phyloP scores from a whole-genome alignment of 2,888 invertebrate species.

The Andrena chrysosceles region DNA sequence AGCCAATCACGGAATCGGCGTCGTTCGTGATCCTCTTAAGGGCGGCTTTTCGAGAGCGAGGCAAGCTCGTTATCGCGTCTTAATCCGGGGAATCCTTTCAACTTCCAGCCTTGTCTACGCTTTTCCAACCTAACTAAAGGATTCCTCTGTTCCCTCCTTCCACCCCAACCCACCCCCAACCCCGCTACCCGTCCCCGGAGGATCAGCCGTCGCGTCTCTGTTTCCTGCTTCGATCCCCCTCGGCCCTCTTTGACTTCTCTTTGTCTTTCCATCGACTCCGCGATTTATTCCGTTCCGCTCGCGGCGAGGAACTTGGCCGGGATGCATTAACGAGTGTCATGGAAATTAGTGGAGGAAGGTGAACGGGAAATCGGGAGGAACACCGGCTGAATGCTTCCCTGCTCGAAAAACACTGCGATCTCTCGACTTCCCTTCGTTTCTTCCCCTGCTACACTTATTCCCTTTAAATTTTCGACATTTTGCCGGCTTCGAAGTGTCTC shows the following conservation, averaged over 20 bases:
- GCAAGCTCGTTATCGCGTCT: conserved; percentile 80
- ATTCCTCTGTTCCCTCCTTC: conserved; percentile 59
- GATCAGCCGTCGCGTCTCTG: conserved; percentile 23
- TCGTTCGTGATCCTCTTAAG: conserved; percentile 74
- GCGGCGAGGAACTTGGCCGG: conserved; percentile 53
- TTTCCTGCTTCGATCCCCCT: background rate
- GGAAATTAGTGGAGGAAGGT: conserved; percentile 50
- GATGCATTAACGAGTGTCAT: conserved; percentile 67
- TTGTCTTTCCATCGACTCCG: conserved; percentile 34
- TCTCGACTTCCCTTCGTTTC: background rate
- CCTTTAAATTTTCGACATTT: background rate
- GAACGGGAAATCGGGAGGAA: conserved; percentile 31
- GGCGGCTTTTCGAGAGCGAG: conserved; percentile 73
- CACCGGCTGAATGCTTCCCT: background rate
- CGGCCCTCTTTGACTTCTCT: conserved; percentile 9
- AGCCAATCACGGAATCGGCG: conserved; percentile 76
- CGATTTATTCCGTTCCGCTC: conserved; percentile 52
- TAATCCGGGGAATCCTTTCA: conserved; percentile 81
- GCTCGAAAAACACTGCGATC: background rate
- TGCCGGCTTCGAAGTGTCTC: too few species aligned
- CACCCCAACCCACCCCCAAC: conserved; percentile 15
- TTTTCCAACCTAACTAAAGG: conserved; percentile 67
- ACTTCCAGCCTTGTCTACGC: conserved; percentile 71
- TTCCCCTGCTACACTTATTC: background rate
- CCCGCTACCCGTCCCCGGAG: conserved; percentile 9